Evolutionary conservation across 2,113 vertebrate species (phyloP), one percentile per base, ranked within the genome.

Genomic region (Pluvialis apricaria): DNA sequence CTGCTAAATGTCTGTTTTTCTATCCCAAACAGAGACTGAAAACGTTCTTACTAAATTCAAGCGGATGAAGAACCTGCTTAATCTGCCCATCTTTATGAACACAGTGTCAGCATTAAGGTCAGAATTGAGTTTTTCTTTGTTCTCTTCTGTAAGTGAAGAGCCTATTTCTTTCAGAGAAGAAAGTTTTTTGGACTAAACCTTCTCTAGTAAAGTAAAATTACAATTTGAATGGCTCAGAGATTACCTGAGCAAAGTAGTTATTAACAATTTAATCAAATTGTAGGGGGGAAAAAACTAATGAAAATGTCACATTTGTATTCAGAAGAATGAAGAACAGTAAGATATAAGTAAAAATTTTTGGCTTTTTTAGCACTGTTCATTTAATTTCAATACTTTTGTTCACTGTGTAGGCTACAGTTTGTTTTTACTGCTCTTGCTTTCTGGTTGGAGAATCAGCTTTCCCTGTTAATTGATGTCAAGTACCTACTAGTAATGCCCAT

Each of bases 231-330:
- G 65, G 72, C 89, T 92, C 32, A 47, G 77, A 95, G 58, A 73
- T 38, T 90, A 73, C 66, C 54, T 52, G 42, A 84, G 54, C 14
- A 71, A 92, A 95, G 57, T 15, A 85, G 61, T 80, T 92, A 94
- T 76, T 89, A 95, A 92, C 77, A 72, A 92, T 86, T 94, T 92
- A 89, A 94, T 94, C 81, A 94, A 92, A 87, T 21, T 34, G 36
- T 25, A 79, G 66, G 55, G 47, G 10, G 9, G 45, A 83, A 70
- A 75, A 75, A 91, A 6, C n/a, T 62, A 93, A 93, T 76, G 90
- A 68, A 95, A 97, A 55, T 57, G 26, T 86, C 69, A 93, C 73
- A 76, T 83, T 93, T n/a, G 19, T 77, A 91, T 73, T 96, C 52
- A 84, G 42, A 93, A 90, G 47, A 96, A 97, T 32, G 54, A 94